Evolutionary conservation across 2,797 vertebrate genomes (phyloP).

Genomic region (Coracias cyanogaster): DNA sequence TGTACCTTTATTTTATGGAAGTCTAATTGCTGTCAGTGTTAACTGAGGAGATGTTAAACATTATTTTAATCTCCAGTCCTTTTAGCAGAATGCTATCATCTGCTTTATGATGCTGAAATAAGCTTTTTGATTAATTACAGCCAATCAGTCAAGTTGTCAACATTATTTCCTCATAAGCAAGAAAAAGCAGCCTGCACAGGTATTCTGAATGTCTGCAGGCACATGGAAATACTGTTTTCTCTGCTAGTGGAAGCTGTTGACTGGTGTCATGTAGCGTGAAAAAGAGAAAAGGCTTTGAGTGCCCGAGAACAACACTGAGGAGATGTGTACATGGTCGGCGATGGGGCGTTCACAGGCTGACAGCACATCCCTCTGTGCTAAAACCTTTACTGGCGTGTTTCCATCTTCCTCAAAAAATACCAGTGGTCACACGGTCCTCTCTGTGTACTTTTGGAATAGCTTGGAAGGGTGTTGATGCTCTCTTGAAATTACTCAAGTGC

Average conservation of each 20-base stretch:
- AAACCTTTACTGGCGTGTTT: neutral
- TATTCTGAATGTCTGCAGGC: neutral
- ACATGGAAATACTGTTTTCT: neutral
- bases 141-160: neutral
- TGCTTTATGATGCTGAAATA: neutral
- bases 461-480: neutral
- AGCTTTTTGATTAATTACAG: neutral
- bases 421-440: neutral
- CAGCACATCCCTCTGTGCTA: neutral
- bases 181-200: neutral
- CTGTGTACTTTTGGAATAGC: neutral
- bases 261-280: neutral
- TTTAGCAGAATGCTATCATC: neutral
- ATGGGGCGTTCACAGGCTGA: neutral
- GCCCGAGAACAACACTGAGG: neutral
- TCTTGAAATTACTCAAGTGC: neutral
- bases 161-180: neutral
- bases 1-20: neutral
- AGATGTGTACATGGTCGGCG: neutral
- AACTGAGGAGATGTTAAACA: neutral
- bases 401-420: neutral
- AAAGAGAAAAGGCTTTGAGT: neutral
- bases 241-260: neutral
- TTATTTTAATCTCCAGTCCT: neutral
- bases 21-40: neutral